Evolutionary conservation across 2,888 invertebrate species (phyloP), one percentile per base, ranked within the genome.

Genomic region (Drosophila nigritarsus): DNA sequence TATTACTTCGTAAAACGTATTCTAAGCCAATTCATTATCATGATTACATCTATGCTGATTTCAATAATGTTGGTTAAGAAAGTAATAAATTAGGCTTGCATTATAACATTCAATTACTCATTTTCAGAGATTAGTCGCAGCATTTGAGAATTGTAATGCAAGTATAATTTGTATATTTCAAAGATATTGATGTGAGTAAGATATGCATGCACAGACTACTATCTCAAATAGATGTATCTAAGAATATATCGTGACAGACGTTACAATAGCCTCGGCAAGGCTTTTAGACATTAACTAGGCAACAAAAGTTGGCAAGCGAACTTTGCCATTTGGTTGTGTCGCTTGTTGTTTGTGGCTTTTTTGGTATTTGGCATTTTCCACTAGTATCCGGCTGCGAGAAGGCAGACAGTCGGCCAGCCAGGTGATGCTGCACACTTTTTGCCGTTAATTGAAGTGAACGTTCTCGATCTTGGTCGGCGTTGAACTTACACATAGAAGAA

Each of bases 221-320:
- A 62, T 65, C 65, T 65, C 65, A 53, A 63, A 64, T 38, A 70
- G 49, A 78, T 74, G 69, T 61, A 69, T 55, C 34, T 64, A 66
- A 34, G 64, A 67, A 71, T 56, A 68, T 75, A 68, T 78, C 78
- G 78, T 78, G 78, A 78, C 78, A 78, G 75, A 40, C 49, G 56
- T 53, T 68, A 68, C 65, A 56, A 68, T 78, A 75, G 75, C 71
- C 78, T 61, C 75, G 75, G 58, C 78, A 78, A 78, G 78, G 75
- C 74, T 75, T 78, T 78, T 73, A 42, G 78, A 75, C 67, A 75
- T 71, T 70, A 78, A 78, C 71, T 71, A 78, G 78, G 65, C 71
- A 78, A 70, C 70, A 70, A 70, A 70, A 68, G 53, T 18, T 27
- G 45, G 24, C 45, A 8, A 24, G 51, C 61, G 54, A 80, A 75